Base-by-base conservation (phyloP, 2,888 invertebrate species). In the Drosophila meridionalis region DNA sequence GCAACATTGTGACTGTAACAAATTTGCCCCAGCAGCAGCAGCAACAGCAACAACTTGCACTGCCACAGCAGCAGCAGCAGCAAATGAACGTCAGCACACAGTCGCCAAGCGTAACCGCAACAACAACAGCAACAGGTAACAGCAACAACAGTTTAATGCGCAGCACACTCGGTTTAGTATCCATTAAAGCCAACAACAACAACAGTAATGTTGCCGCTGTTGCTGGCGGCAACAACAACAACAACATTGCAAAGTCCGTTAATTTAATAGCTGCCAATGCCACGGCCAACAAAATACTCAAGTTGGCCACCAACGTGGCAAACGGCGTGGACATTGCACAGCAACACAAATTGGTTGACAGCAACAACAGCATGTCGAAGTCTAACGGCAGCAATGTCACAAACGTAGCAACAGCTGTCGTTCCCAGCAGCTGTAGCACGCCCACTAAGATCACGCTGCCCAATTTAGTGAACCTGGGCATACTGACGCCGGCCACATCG, bases 401-500 rank as follows among this genome's bases (percentile, higher is more conserved):
- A 65, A 55, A 65, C 34, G 67, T 72, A 20, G 67, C 66, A 55
- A 68, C 70, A 69, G 60, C 76, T 38, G 61, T 67, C 12, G 59
- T 60, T 43, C 28, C 57, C 61, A 57, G 53, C 55, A 73, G 53
- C 55, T 55, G 55, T 73, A 73, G 78, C 59, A 86, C 91, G 60
- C 78, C 92, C 62, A 91, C 91, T 63, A 92, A 92, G 87, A 90
- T 93, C 64, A 92, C 93, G 60, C 78, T 93, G 80, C 93, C 93
- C 71, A 92, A 92, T 89, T 90, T 93, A 80, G 93, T 93, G 69
- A 93, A 93, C 92, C 82, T 93, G 81, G 94, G 94, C 50, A 92
- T 94, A 58, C 90, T 95, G 50, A 94, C 95, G 28, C 94, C 95
- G 11, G 93, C 92, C 69, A 93, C 94, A 47, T 94, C 94, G 65